Percentiles rank a stretch among this genome's conserved stretches.
Conservation (phyloP, 2,888 invertebrate species). For the Molorchus minor region DNA sequence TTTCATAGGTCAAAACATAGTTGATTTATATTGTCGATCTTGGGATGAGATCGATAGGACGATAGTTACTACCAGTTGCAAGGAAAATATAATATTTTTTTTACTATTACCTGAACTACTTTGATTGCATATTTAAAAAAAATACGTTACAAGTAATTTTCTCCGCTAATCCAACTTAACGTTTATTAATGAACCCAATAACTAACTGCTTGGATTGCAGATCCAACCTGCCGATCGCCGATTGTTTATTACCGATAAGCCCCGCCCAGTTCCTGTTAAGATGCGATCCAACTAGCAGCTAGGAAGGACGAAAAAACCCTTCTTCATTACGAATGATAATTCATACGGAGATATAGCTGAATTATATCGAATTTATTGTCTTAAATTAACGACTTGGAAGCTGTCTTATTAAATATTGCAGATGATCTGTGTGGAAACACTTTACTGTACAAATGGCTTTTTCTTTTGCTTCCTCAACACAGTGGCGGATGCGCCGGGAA, state of each 20-base stretch:
- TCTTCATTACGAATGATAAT: constrained; percentile 13
- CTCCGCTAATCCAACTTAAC: not conserved
- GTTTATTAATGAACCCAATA: not conserved
- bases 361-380: constrained; percentile 13
- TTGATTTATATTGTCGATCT: no score
- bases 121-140: not conserved
- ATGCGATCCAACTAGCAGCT: not conserved
- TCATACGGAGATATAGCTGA: constrained; percentile 1
- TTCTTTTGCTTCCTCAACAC: no score
- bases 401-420: no score
- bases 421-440: no score
- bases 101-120: not conserved
- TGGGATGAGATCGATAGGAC: no score
- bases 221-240: constrained; percentile 5
- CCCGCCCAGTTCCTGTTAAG: constrained; percentile 16
- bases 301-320: constrained; percentile 1
- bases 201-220: constrained; percentile 4
- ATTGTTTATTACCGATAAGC: constrained; percentile 4
- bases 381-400: constrained; percentile 9
- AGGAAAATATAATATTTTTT: no score
- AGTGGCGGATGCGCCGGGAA: no score
- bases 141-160: not conserved
- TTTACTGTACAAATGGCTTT: no score
- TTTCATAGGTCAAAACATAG: no score
- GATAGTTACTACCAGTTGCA: no score